phyloP scores from a whole-genome alignment of 2,888 invertebrate species.

The Eutolmus rufibarbis region DNA sequence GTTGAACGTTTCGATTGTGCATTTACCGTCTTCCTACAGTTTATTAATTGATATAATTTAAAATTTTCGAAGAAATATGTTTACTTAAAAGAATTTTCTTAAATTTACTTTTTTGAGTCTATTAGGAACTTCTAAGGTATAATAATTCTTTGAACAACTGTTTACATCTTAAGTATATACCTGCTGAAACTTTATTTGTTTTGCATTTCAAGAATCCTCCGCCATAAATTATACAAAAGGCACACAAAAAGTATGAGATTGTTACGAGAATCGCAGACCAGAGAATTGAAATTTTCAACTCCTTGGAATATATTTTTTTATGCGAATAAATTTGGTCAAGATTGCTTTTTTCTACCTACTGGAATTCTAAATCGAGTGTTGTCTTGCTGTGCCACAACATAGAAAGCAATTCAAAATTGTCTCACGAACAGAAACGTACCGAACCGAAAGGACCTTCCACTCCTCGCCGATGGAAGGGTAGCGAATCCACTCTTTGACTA shows the following conservation, averaged over 20 bases:
- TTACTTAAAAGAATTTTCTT: background rate
- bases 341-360: background rate
- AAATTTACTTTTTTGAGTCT: background rate
- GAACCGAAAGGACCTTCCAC: background rate
- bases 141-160: background rate
- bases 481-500: background rate
- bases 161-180: background rate
- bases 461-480: background rate
- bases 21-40: background rate
- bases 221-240: background rate
- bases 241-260: background rate
- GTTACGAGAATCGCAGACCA: background rate
- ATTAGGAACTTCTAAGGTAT: background rate
- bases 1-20: background rate
- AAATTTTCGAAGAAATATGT: background rate
- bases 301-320: background rate
- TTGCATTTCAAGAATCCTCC: background rate
- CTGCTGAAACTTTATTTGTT: background rate
- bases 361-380: background rate
- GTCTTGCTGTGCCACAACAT: background rate
- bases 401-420: background rate
- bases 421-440: background rate
- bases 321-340: background rate
- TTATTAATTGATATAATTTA: background rate
- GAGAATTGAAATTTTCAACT: background rate